Conservation (phyloP, 2,113 vertebrate genomes). For the Prunella fulvescens region DNA sequence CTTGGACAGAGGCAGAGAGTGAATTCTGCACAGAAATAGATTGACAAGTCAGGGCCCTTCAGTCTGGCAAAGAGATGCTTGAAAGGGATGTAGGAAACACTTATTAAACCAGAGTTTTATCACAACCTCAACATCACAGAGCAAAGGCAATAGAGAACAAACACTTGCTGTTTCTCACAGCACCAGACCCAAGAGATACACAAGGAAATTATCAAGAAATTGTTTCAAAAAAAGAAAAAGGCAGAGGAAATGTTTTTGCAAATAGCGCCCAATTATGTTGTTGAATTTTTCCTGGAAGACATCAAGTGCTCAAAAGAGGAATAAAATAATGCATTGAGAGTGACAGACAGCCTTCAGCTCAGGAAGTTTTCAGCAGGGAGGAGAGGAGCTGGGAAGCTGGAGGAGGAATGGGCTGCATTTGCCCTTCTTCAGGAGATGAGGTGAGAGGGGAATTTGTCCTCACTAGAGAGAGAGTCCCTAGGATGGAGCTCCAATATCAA, state of each 20-base stretch:
- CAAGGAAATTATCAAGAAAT: not conserved
- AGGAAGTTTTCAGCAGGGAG: not conserved
- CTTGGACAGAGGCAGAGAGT: not conserved
- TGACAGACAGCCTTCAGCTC: not conserved
- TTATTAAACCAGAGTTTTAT: not conserved
- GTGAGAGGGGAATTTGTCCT: not conserved
- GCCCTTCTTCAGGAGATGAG: not conserved
- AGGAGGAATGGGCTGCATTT: not conserved
- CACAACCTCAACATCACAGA: rapidly evolving
- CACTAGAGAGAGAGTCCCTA: not conserved
- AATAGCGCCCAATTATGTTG: not conserved
- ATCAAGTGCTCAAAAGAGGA: not conserved
- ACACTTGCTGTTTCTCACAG: not conserved
- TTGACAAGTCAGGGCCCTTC: not conserved
- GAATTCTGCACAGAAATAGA: not conserved
- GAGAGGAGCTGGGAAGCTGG: not conserved
- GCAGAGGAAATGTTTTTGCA: not conserved
- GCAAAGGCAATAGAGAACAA: not conserved
- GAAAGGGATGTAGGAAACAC: not conserved
- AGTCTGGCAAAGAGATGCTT: not conserved
- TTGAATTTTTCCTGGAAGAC: not conserved
- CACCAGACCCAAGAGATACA: not conserved
- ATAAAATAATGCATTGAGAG: not conserved
- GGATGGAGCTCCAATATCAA: not conserved
- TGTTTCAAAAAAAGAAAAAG: not conserved